These are phyloP conservation scores for Centrocercus urophasianus DNA, from an alignment of 2,113 vertebrate species.

Conservation along the genomic window DNA sequence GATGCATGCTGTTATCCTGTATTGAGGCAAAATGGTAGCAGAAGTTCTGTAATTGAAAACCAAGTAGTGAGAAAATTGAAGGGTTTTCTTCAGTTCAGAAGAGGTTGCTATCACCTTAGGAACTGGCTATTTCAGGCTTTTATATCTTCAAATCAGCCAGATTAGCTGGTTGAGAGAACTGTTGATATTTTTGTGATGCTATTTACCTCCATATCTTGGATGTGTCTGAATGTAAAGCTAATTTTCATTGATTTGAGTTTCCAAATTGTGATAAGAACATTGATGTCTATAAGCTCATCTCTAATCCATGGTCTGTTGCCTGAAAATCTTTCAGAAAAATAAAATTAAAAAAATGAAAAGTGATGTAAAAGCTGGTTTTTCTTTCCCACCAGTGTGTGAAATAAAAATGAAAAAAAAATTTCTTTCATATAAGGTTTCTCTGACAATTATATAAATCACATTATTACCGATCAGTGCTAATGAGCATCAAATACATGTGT, in stretches of 20 bases:
- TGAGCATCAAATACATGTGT: background rate
- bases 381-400: background rate
- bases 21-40: background rate
- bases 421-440: background rate
- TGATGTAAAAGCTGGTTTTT: background rate
- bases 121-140: background rate
- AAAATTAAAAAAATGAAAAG: background rate
- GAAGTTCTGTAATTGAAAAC: conserved; percentile 45
- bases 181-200: background rate
- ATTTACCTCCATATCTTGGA: background rate
- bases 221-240: background rate
- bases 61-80: conserved; percentile 38
- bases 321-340: background rate
- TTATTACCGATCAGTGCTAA: background rate
- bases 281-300: background rate
- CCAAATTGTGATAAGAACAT: background rate
- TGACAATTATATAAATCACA: background rate
- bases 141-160: background rate
- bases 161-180: background rate
- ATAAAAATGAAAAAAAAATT: background rate
- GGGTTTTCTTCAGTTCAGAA: background rate
- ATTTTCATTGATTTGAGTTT: conserved; percentile 13
- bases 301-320: background rate
- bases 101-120: background rate
- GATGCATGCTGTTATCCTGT: conserved; percentile 1